Evolutionary conservation across 2,888 invertebrate species (phyloP).

Genomic region (Sturmia bella): DNA sequence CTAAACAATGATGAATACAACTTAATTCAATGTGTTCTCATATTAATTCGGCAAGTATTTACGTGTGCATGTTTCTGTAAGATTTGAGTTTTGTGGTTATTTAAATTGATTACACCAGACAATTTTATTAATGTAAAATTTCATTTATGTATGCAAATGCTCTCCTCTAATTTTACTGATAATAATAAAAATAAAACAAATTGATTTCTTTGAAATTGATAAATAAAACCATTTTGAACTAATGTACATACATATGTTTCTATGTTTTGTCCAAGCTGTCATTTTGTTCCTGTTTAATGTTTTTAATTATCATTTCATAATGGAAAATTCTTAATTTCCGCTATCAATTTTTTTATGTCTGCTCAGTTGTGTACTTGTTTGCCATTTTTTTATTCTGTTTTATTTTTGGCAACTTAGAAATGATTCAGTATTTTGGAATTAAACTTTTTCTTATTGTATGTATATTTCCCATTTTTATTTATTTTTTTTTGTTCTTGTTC

Average conservation of each 20-base stretch:
- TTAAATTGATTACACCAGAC: too few species aligned
- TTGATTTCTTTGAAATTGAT: neutral
- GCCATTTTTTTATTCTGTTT: neutral
- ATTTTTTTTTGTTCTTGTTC: constrained; percentile 20
- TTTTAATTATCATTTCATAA: constrained; percentile 47
- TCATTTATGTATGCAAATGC: neutral
- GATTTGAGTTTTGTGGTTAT: too few species aligned
- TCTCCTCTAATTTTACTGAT: neutral
- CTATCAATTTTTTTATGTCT: constrained; percentile 48
- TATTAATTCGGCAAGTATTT: too few species aligned
- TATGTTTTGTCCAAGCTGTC: constrained; percentile 6
- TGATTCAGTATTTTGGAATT: constrained; percentile 4
- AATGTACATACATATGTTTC: too few species aligned
- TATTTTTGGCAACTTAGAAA: constrained; percentile 55
- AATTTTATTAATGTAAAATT: too few species aligned
- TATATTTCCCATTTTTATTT: too few species aligned
- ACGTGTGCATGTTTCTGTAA: too few species aligned
- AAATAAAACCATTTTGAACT: neutral
- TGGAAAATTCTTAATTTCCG: constrained; percentile 64
- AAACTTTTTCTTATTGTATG: neutral
- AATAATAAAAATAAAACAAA: neutral
- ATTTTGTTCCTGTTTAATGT: constrained; percentile 3
- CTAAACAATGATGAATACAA: too few species aligned
- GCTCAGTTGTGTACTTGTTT: neutral
- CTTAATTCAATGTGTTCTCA: too few species aligned